A percentile compares a stretch with the other conserved stretches of the same genome.
Evolutionary conservation across 1,140 invertebrate species (phyloP).

Genomic region (Diachasma alloeum): DNA sequence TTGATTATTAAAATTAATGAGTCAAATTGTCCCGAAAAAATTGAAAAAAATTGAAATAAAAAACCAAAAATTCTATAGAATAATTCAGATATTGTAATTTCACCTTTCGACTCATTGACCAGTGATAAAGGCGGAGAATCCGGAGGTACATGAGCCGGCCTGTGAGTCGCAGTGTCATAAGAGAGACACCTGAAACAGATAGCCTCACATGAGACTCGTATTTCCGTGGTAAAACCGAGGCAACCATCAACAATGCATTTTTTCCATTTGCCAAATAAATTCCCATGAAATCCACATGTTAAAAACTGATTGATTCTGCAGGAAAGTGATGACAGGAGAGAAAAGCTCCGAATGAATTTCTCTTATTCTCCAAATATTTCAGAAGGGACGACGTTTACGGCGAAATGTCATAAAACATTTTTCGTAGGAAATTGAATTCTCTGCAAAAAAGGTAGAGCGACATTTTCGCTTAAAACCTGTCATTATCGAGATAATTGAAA

Average conservation of each 20-base stretch:
- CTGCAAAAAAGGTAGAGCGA: no score
- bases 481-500: no score
- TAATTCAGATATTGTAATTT: background rate
- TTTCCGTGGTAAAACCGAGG: background rate
- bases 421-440: no score
- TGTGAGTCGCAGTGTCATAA: conserved; percentile 74
- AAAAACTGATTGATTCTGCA: background rate
- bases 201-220: conserved; percentile 8
- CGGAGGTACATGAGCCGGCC: conserved; percentile 64
- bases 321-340: background rate
- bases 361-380: no score
- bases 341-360: no score
- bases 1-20: no score
- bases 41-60: background rate
- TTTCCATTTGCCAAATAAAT: background rate
- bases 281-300: background rate
- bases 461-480: no score
- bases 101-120: conserved; percentile 66
- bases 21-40: background rate
- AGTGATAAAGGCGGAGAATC: conserved; percentile 71
- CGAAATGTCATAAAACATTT: no score
- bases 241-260: background rate
- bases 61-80: background rate
- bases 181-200: conserved; percentile 75
- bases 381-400: no score